phyloP scores from a whole-genome alignment of 2,888 invertebrate species.

The Linyphia triangularis region DNA sequence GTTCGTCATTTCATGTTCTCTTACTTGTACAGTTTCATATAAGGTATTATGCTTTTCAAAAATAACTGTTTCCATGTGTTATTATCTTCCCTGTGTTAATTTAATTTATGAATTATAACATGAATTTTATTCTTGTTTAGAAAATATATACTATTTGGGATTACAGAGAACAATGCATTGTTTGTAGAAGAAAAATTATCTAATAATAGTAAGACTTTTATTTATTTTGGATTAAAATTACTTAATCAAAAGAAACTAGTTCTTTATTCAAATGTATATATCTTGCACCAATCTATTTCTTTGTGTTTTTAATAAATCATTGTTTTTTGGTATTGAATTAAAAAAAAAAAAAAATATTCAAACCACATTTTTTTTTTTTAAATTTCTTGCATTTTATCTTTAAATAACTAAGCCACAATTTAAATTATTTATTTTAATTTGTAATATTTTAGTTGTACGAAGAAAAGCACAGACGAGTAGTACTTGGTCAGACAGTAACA shows the following conservation, averaged over 20 bases:
- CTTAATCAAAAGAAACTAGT: no score
- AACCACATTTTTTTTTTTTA: no score
- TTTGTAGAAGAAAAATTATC: conserved; percentile 66
- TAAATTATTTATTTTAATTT: no score
- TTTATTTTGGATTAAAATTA: no score
- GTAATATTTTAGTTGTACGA: conserved; percentile 81
- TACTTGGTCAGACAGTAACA: conserved; percentile 89
- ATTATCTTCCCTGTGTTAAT: background rate
- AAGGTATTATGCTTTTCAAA: conserved; percentile 82
- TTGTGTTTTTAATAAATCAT: no score
- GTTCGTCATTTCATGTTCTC: conserved; percentile 83
- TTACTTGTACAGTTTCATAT: conserved; percentile 90
- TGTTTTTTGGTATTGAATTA: no score
- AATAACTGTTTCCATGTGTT: background rate
- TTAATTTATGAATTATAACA: background rate
- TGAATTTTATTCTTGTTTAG: conserved; percentile 35
- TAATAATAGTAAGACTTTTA: conserved; percentile 24
- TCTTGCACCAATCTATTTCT: no score
- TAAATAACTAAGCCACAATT: no score
- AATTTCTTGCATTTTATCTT: no score
- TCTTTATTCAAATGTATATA: no score
- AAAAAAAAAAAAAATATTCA: background rate
- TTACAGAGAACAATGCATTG: conserved; percentile 48
- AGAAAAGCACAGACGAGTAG: conserved; percentile 84
- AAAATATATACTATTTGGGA: conserved; percentile 67